These are phyloP conservation scores for Upupa epops DNA, from an alignment of 2,113 vertebrate genomes.

Conservation along the genomic window DNA sequence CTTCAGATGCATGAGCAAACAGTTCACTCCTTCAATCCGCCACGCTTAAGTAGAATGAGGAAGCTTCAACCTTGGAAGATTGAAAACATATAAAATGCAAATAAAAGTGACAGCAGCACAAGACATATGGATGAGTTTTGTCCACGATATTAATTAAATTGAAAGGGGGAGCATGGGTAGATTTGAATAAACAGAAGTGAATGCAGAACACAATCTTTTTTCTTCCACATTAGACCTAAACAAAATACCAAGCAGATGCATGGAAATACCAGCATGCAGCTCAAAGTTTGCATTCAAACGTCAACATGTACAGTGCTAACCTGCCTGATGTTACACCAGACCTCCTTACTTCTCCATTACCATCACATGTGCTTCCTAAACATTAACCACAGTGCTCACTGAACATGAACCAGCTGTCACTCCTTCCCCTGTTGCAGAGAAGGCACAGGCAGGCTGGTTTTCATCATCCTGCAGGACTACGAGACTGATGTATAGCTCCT, in stretches of 20 bases:
- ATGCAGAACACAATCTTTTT: not conserved
- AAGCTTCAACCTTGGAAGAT: not conserved
- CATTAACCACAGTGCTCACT: not conserved
- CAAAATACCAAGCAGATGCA: not conserved
- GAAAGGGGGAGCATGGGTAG: no score
- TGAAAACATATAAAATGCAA: not conserved
- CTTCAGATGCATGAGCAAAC: not conserved
- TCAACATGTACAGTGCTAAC: not conserved
- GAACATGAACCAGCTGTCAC: not conserved
- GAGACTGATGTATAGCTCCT: not conserved
- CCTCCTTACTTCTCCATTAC: not conserved
- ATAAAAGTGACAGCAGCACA: not conserved
- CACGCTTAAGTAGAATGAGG: not conserved
- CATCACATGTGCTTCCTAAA: not conserved
- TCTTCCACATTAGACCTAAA: not conserved
- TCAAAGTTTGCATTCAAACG: not conserved
- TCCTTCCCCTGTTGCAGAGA: not conserved
- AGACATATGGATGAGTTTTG: not conserved
- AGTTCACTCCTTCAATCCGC: not conserved
- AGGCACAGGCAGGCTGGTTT: conserved; percentile 9
- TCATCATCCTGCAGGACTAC: not conserved
- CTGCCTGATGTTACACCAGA: not conserved
- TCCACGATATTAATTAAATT: not conserved
- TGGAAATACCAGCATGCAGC: not conserved
- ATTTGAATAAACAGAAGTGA: not conserved